Evolutionary conservation across 37 sponge, comb jelly and placozoan species (phyloP), one percentile per base, ranked within the genome.

Genomic region (Tethya wilhelma): DNA sequence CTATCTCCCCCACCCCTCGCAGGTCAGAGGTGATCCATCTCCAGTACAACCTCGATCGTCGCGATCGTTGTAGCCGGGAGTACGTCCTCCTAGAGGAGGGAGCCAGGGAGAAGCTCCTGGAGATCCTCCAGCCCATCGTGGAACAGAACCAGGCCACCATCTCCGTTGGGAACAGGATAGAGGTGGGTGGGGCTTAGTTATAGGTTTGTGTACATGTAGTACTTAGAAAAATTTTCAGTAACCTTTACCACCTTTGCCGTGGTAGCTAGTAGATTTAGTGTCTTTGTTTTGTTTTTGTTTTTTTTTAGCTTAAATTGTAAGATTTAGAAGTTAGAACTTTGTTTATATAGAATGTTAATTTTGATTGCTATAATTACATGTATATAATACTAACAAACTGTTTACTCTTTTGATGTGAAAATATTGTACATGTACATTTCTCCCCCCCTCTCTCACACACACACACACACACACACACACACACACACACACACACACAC

Each of bases 41-140:
- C 40, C 70, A 80, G 49, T 90, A 85, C 65, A 70, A 44, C 44
- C 59, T 75, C 23, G 90, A 75, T 37, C 44, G 90, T 33, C 67
- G 90, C 23, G 90, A 90, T 64, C 42, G 85, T 14, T 31, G 90
- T 14, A 69, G 71, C 46, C 68, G 90, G 25, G 91, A 85, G 80
- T 90, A 85, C 60, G 66, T 81, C 22, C 36, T 90, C 58, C 34
- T 71, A 39, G 77, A 79, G 43, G 80, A 77, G 1, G 53, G 46
- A 1, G 85, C 66, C 1, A 26, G 65, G 37, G 34, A 72, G 56
- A 25, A 25, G 22, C 42, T 80, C 26, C 8, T 80, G 43, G 71
- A 40, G 59, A 39, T 58, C 9, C 81, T 80, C 60, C 17, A 37
- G 34, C 71, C 81, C 2, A 69, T 80, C 32, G 56, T 56, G 30